Evolutionary conservation across 2,113 vertebrate genomes (phyloP).

Genomic region (Todiramphus chloris): DNA sequence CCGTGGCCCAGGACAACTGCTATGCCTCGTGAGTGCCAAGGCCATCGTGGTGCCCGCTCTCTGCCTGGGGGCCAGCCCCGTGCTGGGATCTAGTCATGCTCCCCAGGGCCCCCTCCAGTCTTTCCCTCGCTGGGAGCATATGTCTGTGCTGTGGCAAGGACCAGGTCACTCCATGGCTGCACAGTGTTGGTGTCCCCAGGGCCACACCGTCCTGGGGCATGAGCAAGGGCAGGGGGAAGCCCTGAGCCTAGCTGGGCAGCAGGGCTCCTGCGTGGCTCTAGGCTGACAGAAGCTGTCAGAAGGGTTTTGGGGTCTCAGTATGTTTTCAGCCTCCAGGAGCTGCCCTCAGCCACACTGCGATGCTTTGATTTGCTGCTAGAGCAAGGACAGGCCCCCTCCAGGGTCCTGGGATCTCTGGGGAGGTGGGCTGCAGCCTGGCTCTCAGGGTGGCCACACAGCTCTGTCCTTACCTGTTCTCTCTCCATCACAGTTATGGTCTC

Average conservation of each 20-base stretch:
- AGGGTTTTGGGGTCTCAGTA: not conserved
- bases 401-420: not conserved
- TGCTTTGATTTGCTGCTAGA: not conserved
- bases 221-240: not conserved
- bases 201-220: rapidly evolving
- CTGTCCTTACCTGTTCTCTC: rapidly evolving
- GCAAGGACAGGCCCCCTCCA: rapidly evolving
- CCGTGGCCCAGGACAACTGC: conserved; percentile 86
- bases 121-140: not conserved
- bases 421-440: not conserved
- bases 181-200: rapidly evolving
- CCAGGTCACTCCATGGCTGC: rapidly evolving
- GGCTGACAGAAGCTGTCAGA: not conserved
- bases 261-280: rapidly evolving
- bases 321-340: not conserved
- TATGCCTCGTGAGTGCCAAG: conserved; percentile 80
- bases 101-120: not conserved
- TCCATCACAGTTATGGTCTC: conserved; percentile 74
- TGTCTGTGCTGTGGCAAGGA: rapidly evolving
- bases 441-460: rapidly evolving
- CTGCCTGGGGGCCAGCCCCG: not conserved
- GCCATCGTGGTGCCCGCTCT: rapidly evolving
- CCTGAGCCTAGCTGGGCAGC: not conserved
- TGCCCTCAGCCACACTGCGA: not conserved
- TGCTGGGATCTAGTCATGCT: rapidly evolving